Conservation (phyloP, 2,113 vertebrate genomes). For the Globicephala melas region DNA sequence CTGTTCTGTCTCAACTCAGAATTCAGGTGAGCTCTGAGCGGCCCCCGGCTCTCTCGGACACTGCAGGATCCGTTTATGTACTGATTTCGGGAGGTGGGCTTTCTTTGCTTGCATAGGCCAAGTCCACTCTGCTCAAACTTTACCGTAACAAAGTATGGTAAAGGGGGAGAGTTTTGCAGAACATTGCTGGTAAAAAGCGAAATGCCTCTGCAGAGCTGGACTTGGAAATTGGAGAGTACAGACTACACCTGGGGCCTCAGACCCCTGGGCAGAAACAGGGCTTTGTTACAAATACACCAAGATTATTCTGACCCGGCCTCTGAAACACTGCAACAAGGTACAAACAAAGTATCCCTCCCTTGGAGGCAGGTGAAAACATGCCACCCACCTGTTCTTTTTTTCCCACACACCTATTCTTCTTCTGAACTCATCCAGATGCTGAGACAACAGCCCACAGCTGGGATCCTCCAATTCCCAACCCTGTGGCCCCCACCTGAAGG, state of each 20-base stretch:
- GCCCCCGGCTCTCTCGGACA: not conserved
- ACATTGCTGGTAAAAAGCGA: not conserved
- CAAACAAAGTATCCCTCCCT: rapidly evolving
- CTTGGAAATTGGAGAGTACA: not conserved
- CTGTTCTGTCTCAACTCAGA: not conserved
- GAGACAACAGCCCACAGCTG: too few relatives aligned
- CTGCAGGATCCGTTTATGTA: not conserved
- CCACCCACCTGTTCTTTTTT: not conserved
- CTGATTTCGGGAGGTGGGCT: not conserved
- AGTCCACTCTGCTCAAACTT: not conserved
- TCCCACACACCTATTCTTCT: not conserved
- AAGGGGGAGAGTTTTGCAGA: not conserved
- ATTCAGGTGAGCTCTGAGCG: not conserved
- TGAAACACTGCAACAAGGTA: not conserved
- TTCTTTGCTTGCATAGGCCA: not conserved
- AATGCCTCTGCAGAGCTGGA: too few relatives aligned
- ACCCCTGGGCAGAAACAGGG: not conserved
- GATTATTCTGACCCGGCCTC: too few relatives aligned
- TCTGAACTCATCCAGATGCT: not conserved
- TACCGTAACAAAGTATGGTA: rapidly evolving
- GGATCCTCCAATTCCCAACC: too few relatives aligned
- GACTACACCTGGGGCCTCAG: rapidly evolving
- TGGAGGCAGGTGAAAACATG: not conserved
- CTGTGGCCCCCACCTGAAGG: rapidly evolving
- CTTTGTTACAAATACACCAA: rapidly evolving